Conservation (phyloP, 2,797 vertebrate species). For the Parambassis ranga region DNA sequence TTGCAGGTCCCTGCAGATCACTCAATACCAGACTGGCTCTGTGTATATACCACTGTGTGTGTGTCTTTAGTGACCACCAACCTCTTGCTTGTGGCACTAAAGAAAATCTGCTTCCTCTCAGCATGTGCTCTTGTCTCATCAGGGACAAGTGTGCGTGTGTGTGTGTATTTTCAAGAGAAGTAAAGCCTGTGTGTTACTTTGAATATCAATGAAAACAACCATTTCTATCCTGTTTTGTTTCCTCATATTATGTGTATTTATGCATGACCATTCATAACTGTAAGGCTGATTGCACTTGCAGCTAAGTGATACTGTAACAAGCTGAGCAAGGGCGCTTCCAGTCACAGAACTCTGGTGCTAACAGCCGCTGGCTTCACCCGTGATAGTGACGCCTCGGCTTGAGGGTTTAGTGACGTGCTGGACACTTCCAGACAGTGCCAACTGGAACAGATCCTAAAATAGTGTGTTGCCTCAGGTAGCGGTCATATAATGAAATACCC, state of each 20-base stretch:
- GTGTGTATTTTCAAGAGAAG: constrained; percentile 4
- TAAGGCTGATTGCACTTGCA: background rate
- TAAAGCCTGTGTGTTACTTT: background rate
- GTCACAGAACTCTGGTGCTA: background rate
- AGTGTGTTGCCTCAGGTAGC: background rate
- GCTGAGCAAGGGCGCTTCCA: background rate
- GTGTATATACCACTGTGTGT: constrained; percentile 20
- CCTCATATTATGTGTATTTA: too few relatives aligned
- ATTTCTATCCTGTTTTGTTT: background rate
- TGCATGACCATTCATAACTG: background rate
- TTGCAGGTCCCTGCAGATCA: constrained; percentile 75
- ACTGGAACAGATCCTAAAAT: background rate
- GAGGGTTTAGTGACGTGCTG: background rate
- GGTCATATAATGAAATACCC: background rate
- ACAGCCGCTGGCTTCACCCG: background rate
- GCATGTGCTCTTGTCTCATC: constrained; percentile 29
- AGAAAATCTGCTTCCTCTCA: constrained; percentile 50
- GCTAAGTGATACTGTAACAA: background rate
- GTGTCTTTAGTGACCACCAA: constrained; percentile 39
- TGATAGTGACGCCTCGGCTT: background rate
- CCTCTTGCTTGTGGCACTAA: constrained; percentile 42
- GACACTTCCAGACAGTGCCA: too few relatives aligned
- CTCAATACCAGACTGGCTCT: constrained; percentile 55
- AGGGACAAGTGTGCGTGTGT: background rate
- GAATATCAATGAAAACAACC: background rate